Evolutionary conservation across 2,888 invertebrate species (phyloP).

Genomic region (Dorcus parallelipipedus): DNA sequence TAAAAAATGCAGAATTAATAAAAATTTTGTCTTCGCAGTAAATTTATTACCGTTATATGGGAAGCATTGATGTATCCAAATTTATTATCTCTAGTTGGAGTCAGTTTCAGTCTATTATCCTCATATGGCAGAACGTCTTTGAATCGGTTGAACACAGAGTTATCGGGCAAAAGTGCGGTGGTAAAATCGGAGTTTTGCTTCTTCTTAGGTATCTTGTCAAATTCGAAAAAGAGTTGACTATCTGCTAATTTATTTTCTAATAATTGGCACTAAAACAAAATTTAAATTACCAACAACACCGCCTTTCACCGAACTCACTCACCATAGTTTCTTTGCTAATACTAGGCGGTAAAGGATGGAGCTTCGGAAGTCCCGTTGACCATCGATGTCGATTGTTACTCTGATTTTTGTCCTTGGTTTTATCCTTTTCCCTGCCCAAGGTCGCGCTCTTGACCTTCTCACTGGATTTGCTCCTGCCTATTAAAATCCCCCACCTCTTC

Average conservation of each 20-base stretch:
- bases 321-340: constrained; percentile 80
- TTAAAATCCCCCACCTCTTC: constrained; percentile 67
- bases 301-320: background rate
- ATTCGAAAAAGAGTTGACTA: constrained; percentile 75
- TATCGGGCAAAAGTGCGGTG: constrained; percentile 72
- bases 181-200: constrained; percentile 67
- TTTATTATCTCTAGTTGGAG: constrained; percentile 78
- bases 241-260: constrained; percentile 68
- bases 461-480: constrained; percentile 58
- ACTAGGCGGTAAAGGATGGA: constrained; percentile 69
- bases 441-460: constrained; percentile 66
- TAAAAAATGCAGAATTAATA: constrained; percentile 38
- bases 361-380: constrained; percentile 69
- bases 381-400: constrained; percentile 61
- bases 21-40: background rate
- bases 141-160: constrained; percentile 54
- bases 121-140: constrained; percentile 85
- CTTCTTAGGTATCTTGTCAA: constrained; percentile 79
- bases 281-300: background rate
- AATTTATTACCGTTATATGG: constrained; percentile 69
- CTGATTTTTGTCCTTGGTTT: constrained; percentile 50
- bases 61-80: constrained; percentile 92
- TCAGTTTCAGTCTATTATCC: constrained; percentile 79
- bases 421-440: constrained; percentile 63
- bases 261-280: constrained; percentile 56